Base-by-base conservation (phyloP, 2,888 invertebrate species). In the Cheilosia vernalis region DNA sequence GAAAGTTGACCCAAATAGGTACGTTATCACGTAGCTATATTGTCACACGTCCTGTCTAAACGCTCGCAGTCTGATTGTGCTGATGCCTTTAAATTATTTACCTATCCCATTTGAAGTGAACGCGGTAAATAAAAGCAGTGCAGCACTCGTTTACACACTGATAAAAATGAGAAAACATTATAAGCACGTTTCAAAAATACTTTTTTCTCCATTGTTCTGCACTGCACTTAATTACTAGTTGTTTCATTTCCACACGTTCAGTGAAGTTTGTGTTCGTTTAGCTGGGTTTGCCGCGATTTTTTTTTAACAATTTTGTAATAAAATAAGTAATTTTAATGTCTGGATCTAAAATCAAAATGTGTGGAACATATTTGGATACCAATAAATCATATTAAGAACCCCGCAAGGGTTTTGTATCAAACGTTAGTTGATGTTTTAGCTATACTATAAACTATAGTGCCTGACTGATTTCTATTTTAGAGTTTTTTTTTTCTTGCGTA, bases 211-310 rank as follows among this genome's bases (percentile, higher is more conserved):
- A 70, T 64, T 79, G 64, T 69, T 74, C 64, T 56, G 40, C 61
- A 61, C 64, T 56, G 40, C 61, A 61, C 55, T 63, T 49, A 77
- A 40, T 63, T 77, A 33, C 58, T 79, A 79, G 78, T 79, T 72
- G 78, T 72, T 72, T 82, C 70, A 64, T 64, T 82, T 82, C 77
- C 56, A 66, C 76, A 77, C 70, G 70, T 77, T 82, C 37, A 56
- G 55, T 55, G 64, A 24, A 72, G 47, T 77, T 77, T 77, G 66
- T 83, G 76, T 83, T 83, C 70, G 66, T 56, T 70, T 76, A 81
- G 44, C 40, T 69, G 44, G 70, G 64, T 69, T 77, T 77, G 77
- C 77, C 82, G 77, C 77, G 82, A 70, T 47, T 76, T 76, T 61
- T 74, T 61, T 76, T 74, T 27, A 30, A 60, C 53, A 67, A 66